Conservation (phyloP, 1,140 invertebrate species). For the Anoplophora glabripennis region DNA sequence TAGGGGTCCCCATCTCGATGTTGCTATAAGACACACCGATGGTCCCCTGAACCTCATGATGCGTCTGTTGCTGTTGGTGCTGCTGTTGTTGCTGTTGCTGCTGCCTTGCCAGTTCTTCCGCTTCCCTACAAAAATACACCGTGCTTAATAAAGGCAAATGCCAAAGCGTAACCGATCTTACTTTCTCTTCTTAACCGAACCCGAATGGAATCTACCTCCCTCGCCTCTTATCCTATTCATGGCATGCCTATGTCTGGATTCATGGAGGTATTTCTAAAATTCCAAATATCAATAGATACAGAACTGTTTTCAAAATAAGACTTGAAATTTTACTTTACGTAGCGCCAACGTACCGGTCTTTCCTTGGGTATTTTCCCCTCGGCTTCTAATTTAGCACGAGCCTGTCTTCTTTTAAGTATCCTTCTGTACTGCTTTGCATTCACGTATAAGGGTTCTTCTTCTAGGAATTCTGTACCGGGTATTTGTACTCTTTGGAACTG, state of each 20-base stretch:
- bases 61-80: constrained; percentile 38
- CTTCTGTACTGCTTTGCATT: constrained; percentile 98
- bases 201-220: constrained; percentile 92
- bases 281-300: constrained; percentile 34
- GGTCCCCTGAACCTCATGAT: constrained; percentile 33
- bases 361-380: constrained; percentile 96
- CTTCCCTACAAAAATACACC: constrained; percentile 16
- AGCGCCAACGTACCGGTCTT: constrained; percentile 70
- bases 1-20: constrained; percentile 38
- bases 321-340: too few species aligned
- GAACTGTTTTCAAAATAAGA: constrained; percentile 1
- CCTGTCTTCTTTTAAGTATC: constrained; percentile 86
- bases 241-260: constrained; percentile 95
- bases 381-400: constrained; percentile 85
- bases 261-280: constrained; percentile 96
- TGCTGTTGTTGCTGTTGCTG: constrained; percentile 37
- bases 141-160: constrained; percentile 5
- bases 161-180: constrained; percentile 36
- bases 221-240: constrained; percentile 96
- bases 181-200: constrained; percentile 62
- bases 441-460: constrained; percentile 94
- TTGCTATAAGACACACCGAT: constrained; percentile 41
- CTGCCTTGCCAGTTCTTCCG: constrained; percentile 25
- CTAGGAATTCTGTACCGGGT: constrained; percentile 69
- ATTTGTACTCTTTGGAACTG: constrained; percentile 66